Evolutionary conservation across 2,888 invertebrate species (phyloP).

Genomic region (Eugnorisma glareosa): DNA sequence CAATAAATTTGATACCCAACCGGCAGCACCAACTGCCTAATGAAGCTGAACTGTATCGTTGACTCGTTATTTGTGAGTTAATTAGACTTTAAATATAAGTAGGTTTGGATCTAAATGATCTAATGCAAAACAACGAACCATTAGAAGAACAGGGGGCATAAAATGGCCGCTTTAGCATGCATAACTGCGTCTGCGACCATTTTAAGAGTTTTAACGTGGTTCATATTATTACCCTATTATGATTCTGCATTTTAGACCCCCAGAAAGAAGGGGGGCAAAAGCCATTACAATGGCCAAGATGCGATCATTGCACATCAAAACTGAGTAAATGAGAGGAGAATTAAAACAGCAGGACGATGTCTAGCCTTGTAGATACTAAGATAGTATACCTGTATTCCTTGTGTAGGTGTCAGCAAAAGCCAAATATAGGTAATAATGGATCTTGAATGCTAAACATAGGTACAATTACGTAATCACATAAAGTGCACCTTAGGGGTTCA

Average conservation of each 20-base stretch:
- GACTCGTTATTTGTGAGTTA: constrained; percentile 7
- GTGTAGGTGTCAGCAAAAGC: not conserved
- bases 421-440: constrained; percentile 4
- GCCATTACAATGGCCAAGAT: not conserved
- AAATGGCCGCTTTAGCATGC: not conserved
- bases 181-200: not conserved
- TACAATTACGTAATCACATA: not conserved
- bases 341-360: not conserved
- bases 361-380: not conserved
- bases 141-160: not conserved
- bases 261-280: not conserved
- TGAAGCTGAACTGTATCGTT: constrained; percentile 2
- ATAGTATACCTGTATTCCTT: not conserved
- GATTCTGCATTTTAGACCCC: not conserved
- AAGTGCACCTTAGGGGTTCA: not conserved
- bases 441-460: constrained; percentile 2
- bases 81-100: not conserved
- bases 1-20: constrained; percentile 34
- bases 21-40: constrained; percentile 1
- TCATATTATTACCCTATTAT: not conserved
- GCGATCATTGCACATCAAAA: not conserved
- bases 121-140: not conserved
- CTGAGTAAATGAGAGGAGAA: not conserved
- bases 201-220: not conserved
- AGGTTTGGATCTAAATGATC: no score